phyloP scores from a whole-genome alignment of 37 sponge, comb jelly and placozoan species.

The Bolinopsis microptera region DNA sequence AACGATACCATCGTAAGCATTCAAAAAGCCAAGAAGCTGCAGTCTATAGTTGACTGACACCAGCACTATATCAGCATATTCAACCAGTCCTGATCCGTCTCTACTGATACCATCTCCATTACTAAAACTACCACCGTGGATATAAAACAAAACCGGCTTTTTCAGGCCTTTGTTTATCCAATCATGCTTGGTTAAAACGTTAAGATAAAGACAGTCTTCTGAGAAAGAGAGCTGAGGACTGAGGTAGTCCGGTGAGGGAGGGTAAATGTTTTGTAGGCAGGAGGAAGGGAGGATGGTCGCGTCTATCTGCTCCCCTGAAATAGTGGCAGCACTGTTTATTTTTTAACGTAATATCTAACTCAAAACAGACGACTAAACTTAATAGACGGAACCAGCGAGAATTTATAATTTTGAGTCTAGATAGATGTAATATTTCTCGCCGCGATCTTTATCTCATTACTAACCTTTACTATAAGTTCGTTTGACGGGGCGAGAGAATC shows the following conservation, averaged over 20 bases:
- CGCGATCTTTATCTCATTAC: not conserved
- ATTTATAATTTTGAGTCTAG: not conserved
- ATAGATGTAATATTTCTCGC: no score
- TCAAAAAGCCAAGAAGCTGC: constrained; percentile 18
- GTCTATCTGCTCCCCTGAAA: constrained; percentile 8
- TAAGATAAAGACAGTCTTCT: constrained; percentile 64
- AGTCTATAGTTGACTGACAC: constrained; percentile 63
- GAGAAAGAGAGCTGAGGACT: constrained; percentile 32
- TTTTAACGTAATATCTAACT: not conserved
- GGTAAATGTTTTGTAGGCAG: constrained; percentile 14
- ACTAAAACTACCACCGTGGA: constrained; percentile 66
- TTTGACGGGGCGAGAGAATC: constrained; percentile 2
- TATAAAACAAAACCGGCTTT: constrained; percentile 54
- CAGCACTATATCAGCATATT: constrained; percentile 18
- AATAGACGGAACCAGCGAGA: not conserved
- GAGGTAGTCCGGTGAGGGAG: constrained; percentile 5
- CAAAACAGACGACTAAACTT: not conserved
- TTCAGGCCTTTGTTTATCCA: not conserved
- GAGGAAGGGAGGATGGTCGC: not conserved
- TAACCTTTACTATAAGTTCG: not conserved
- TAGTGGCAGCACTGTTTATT: not conserved
- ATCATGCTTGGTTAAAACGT: constrained; percentile 16
- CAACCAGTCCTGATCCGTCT: constrained; percentile 34
- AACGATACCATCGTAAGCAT: not conserved
- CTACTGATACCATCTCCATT: constrained; percentile 60